Percentiles rank a stretch among this genome's conserved stretches.
phyloP scores from a whole-genome alignment of 92 coral and sea anemone species.

The Phenganax marumi region DNA sequence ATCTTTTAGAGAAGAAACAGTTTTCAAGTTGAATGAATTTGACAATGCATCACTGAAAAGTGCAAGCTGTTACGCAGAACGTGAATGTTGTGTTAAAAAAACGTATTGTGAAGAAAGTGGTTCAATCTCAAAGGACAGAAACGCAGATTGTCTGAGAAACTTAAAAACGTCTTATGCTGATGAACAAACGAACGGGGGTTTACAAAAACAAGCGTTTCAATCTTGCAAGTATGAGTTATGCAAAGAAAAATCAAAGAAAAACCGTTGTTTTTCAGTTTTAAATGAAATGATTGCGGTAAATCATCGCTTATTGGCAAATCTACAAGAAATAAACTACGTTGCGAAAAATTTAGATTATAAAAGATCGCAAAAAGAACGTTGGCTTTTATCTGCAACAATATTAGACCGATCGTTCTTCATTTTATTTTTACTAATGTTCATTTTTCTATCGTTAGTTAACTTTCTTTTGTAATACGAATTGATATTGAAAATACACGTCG shows the following conservation, averaged over 20 bases:
- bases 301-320: not conserved
- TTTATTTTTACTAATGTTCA: conserved; percentile 14
- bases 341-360: conserved; percentile 17
- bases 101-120: not conserved
- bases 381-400: conserved; percentile 31
- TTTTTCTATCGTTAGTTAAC: conserved; percentile 4
- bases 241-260: not conserved
- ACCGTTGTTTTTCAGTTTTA: conserved; percentile 10
- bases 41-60: not conserved
- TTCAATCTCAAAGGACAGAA: not conserved
- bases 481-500: too few species aligned
- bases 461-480: not conserved
- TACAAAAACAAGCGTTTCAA: not conserved
- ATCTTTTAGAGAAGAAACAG: not conserved
- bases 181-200: too few species aligned
- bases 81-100: not conserved
- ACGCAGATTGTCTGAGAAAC: not conserved
- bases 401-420: conserved; percentile 19
- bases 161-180: not conserved
- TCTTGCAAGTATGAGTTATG: not conserved
- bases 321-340: conserved; percentile 22
- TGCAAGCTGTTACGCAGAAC: not conserved
- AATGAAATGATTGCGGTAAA: conserved; percentile 18
- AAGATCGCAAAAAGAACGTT: conserved; percentile 29
- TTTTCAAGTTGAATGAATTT: not conserved